Evolutionary conservation across 1,140 invertebrate genomes (phyloP), one percentile per base, ranked within the genome.

Genomic region (Leptinotarsa lineolata): DNA sequence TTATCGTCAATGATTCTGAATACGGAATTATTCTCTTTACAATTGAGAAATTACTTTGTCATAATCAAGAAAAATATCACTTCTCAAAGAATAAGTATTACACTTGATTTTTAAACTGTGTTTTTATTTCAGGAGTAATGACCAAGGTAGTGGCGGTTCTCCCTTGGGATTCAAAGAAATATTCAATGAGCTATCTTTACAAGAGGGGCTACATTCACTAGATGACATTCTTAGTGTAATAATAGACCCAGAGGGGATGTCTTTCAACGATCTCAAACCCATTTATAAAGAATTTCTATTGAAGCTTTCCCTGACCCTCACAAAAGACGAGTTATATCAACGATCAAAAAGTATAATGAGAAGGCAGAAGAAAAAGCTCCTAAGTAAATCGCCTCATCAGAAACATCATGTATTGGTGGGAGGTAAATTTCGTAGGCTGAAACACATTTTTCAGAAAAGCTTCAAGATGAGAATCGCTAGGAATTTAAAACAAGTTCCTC

Each of bases 161-260:
- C 92, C 92, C 67, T 86, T 94, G 66, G 93, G 93, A 72, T 93
- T 95, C 83, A 92, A 91, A 72, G 93, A 94, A 85, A 85, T 94
- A 67, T 94, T 94, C 83, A 92, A 92, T 81, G 93, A 94, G 86
- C 92, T 95, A 78, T 89, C 92, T 72, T 89, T 93, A 74, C 93
- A 95, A 85, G 94, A 95, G 84, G 94, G 94, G 76, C 86, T 95
- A 24, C 92, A 93, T 80, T 95, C 92, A 68, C 90, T 95, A 84
- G 94, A 96, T 83, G 94, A 95, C 80, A 95, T 96, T 70, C 87
- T 96, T 16, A 91, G 92, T 77, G 91, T 92, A 76, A 95, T 96
- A 78, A 94, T 96, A 74, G 93, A 95, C 85, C 90, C 93, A 1
- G 92, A 95, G 82, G 94, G 95, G 65, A 96, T 96, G 94, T 95